Evolutionary conservation across 2,888 invertebrate genomes (phyloP), one percentile per base, ranked within the genome.

Genomic region (Tromatobia lineatoria): DNA sequence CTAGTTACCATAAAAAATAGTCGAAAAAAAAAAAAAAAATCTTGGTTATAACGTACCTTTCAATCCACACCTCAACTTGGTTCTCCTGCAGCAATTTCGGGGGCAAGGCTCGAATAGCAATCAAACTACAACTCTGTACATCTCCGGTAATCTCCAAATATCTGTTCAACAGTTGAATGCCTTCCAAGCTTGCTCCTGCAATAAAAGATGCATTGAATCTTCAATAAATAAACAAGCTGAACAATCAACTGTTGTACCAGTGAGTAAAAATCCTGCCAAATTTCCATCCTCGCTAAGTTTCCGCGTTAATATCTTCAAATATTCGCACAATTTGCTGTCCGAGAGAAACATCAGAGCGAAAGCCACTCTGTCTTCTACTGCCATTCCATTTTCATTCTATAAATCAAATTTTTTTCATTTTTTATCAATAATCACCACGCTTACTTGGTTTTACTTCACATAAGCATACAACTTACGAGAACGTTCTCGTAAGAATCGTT

Each of bases 71-170:
- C 93, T 95, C 95, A 74, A 96, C 95, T 86, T 93, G 94, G 90
- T 94, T 93, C 86, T 96, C 95, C 69, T 95, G 94, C 74, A 96
- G 95, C 87, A 97, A 94, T 87, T 97, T 96, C 20, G 96, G 94
- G 59, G 97, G 96, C 91, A 97, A 96, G 88, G 97, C 97, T 92
- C 97, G 95, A 69, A 98, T 96, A 66, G 96, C 95, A 90, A 98
- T 95, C 87, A 98, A 94, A 89, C 97, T 96, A 20, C 97, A 98
- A 29, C 98, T 98, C 94, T 99, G 99, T 85, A 99, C 97, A 94
- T 99, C 99, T 10, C 97, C 97, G 0, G 97, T 96, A 45, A 95
- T 94, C 94, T 99, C 98, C 89, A 99, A 95, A 94, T 98, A 99
- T 86, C 96, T 96, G 94, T 98, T 98, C 88, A 99, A 94, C 89